Conservation (phyloP, 2,888 invertebrate genomes). For the Quadroppia sp. region DNA sequence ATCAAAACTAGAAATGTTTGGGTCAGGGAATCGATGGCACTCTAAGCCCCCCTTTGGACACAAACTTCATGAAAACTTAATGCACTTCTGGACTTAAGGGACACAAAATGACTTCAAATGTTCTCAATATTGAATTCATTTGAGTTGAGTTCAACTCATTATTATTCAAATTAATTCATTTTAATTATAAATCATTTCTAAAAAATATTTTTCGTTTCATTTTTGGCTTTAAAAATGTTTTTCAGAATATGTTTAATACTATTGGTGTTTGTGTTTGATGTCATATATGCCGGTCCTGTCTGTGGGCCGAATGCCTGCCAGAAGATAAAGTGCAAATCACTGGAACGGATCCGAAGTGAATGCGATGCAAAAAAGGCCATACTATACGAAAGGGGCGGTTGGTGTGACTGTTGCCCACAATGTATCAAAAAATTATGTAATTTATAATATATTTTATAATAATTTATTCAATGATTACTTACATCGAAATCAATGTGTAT, state of each 20-base stretch:
- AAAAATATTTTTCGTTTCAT: no score
- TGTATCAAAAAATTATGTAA: slow-evolving; percentile 20
- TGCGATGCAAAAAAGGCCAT: not conserved
- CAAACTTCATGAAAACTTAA: not conserved
- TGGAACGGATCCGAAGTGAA: not conserved
- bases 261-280: not conserved
- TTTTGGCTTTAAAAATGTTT: not conserved
- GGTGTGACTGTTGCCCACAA: not conserved
- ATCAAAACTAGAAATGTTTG: no score
- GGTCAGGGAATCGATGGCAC: no score
- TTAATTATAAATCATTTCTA: not conserved
- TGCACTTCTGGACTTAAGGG: slow-evolving; percentile 10
- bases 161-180: not conserved
- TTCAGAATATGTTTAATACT: not conserved
- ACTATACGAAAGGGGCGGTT: not conserved
- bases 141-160: not conserved
- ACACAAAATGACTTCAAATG: no score
- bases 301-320: not conserved
- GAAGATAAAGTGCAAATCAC: not conserved
- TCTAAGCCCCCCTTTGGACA: no score
- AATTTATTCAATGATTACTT: not conserved
- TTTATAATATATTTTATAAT: not conserved
- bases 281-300: not conserved
- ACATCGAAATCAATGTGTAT: not conserved
- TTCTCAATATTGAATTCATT: not conserved